Evolutionary conservation across 2,888 invertebrate genomes (phyloP), one percentile per base, ranked within the genome.

Genomic region (Blastobasis lacticolella): DNA sequence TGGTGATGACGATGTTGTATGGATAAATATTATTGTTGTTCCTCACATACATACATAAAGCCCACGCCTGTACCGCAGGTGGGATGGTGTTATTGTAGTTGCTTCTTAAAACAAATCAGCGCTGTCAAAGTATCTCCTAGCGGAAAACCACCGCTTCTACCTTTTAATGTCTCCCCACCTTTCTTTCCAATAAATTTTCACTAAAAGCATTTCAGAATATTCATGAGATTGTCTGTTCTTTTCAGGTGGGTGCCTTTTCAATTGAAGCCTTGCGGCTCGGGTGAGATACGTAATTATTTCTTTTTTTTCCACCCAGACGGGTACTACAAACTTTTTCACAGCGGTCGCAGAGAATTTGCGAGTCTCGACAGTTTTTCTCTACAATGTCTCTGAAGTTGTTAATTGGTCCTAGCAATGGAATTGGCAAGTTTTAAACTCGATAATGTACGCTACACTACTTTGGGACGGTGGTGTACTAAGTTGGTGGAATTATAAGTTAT

Each of bases 131-230:
- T 23, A 23, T 23, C 23, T 23, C 23, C 23, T 23, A 23, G 3
- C 60, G 59, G 56, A 52, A 40, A 48, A 50, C 44, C 44, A 10
- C 57, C 61, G 58, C 61, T 57, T 65, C 54, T 56, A 55, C 57
- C 55, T 60, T 61, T 62, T 52, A 59, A 59, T 55, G 59, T 63
- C 61, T 61, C 62, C 65, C 59, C 61, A 63, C 62, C 62, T 73
- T 74, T 73, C 75, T 73, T 82, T 83, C 81, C 81, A 84, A 84
- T 85, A 82, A 85, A 80, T 73, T 81, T 75, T 64, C 58, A 69
- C 71, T 83, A 78, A 86, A 81, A 83, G 80, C 78, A 61, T 78
- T 72, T 69, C 72, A 67, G 85, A 86, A 86, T 88, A 88, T 88
- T 88, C 85, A 88, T 85, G 83, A 79, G 73, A 67, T 58, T 72